A percentile compares a stretch with the other conserved stretches of the same genome.
These are phyloP conservation scores for Rhinichthys klamathensis DNA, from an alignment of 2,113 vertebrate genomes.

Conservation along the genomic window DNA sequence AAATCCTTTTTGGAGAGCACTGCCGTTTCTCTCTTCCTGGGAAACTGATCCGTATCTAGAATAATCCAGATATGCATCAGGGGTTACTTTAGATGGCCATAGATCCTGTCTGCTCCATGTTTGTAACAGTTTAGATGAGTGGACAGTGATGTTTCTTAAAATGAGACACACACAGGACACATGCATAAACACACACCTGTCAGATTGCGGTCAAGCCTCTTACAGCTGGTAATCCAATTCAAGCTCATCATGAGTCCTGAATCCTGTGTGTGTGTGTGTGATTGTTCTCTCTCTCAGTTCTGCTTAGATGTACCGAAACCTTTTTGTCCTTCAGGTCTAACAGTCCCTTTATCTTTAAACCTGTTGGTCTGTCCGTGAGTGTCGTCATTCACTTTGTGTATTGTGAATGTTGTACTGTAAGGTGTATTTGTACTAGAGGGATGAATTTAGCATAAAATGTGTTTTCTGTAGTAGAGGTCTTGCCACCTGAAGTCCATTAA, in stretches of 20 bases:
- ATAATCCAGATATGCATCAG: neutral
- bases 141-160: neutral
- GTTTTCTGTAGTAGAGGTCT: neutral
- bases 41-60: neutral
- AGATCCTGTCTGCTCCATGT: neutral
- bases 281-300: neutral
- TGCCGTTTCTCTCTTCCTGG: neutral
- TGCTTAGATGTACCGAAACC: constrained; percentile 10
- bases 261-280: neutral
- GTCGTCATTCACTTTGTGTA: neutral
- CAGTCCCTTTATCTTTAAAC: neutral
- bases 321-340: neutral
- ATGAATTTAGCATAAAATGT: neutral
- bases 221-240: constrained; percentile 23
- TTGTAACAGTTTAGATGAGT: neutral
- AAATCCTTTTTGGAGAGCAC: neutral
- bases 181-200: neutral
- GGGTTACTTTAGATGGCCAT: neutral
- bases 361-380: neutral
- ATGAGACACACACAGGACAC: neutral
- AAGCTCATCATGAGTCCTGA: constrained; percentile 6
- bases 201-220: constrained; percentile 27
- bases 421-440: constrained; percentile 14
- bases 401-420: neutral
- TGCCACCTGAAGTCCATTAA: neutral